Percentiles rank a stretch among this genome's conserved stretches.
phyloP scores from a whole-genome alignment of 2,797 vertebrate genomes.

The Anguilla obscura region DNA sequence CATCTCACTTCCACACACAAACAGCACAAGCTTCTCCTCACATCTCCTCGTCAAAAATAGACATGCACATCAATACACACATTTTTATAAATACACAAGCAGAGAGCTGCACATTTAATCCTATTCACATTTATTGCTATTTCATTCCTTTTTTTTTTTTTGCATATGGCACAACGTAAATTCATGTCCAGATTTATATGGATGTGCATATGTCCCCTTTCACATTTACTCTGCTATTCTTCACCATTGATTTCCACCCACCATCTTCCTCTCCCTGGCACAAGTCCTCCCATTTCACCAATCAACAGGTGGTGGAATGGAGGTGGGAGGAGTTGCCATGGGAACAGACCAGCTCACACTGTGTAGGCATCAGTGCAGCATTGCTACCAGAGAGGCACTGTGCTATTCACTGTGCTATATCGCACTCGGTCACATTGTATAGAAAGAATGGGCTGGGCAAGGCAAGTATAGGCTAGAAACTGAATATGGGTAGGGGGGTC shows the following conservation, averaged over 20 bases:
- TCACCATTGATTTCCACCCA: constrained; percentile 46
- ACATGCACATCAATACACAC: constrained; percentile 39
- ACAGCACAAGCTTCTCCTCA: neutral
- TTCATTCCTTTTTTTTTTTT: constrained; percentile 38
- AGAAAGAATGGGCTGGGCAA: neutral
- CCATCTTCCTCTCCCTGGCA: constrained; percentile 41
- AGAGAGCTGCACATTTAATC: neutral
- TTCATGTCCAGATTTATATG: constrained; percentile 45
- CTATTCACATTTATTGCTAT: constrained; percentile 39
- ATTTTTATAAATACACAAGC: constrained; percentile 25
- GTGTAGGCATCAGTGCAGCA: constrained; percentile 39
- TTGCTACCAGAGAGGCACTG: constrained; percentile 30
- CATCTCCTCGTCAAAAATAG: neutral
- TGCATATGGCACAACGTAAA: neutral
- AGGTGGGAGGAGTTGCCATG: constrained; percentile 69
- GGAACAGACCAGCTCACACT: constrained; percentile 60
- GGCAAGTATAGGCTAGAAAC: neutral
- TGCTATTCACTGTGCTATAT: neutral
- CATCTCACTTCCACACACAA: neutral
- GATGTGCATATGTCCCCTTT: constrained; percentile 39
- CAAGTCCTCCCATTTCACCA: constrained; percentile 62
- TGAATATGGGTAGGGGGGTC: neutral
- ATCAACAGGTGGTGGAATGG: constrained; percentile 75
- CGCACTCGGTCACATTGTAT: neutral
- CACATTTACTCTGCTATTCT: constrained; percentile 46